Evolutionary conservation across 1,140 invertebrate genomes (phyloP), one percentile per base, ranked within the genome.

Genomic region (Oncopodura yosiiana): DNA sequence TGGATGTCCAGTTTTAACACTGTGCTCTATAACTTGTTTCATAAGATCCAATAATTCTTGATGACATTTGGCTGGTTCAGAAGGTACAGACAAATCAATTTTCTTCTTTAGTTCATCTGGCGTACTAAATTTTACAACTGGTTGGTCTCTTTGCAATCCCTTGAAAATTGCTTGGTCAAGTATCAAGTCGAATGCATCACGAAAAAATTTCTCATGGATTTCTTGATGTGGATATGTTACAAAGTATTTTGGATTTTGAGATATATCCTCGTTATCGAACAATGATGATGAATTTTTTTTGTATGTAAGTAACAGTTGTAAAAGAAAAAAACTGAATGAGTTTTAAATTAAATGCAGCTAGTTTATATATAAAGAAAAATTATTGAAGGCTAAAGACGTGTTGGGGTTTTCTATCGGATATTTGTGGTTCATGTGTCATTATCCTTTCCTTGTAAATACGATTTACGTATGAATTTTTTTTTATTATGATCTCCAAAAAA

Each of bases 1-100:
- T 1, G 86, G 86, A 71, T 90, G 85, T 2, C 83, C 85, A 0
- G 86, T 89, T 70, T 90, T 89, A 1, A 92, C 86, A 37, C 86
- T 89, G 71, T 85, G 87, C 19, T 76, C 74, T 49, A 86, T 82
- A 14, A 84, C 80, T 55, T 81, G 74, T 52, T 77, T 74, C 11
- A 87, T 68, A 16, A 84, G 66, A 8, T 74, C 67, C 6, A 86
- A 62, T 5, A 91, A 69, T 52, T 80, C 76, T 1, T 84, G 80
- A 43, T 87, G 81, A 14, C 76, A 75, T n/a, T 53, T 29, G 2
- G 76, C 74, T 0, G 78, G 77, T 4, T 71, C 69, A 1, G 30
- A 24, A n/a, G 71, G 68, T 5, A 87, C 67, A 24, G 77, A 68
- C 59, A 90, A 74, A 66, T 87, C 79, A 12, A 90, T 74, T 0